A percentile compares a stretch with the other conserved stretches of the same genome.
Conservation (phyloP, 2,113 vertebrate species). For the Thymallus thymallus region DNA sequence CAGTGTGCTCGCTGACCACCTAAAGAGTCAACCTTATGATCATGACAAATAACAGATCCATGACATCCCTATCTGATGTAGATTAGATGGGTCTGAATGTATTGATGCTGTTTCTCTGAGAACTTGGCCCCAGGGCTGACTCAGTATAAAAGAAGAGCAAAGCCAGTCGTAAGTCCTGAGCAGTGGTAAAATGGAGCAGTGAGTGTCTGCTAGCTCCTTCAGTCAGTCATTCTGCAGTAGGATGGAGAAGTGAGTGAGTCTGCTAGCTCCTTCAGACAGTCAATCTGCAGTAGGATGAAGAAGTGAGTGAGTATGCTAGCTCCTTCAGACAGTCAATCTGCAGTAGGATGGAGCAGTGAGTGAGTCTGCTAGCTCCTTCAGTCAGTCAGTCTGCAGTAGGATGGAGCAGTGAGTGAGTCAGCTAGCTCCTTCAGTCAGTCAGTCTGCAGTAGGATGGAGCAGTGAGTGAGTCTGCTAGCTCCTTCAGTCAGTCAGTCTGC, state of each 20-base stretch:
- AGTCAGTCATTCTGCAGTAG: not conserved
- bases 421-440: conserved; percentile 33
- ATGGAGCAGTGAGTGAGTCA: not conserved
- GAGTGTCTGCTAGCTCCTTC: too few species aligned
- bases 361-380: too few species aligned
- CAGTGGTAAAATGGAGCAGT: too few species aligned
- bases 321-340: not conserved
- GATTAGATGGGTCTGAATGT: conserved; percentile 1
- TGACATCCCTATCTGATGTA: conserved; percentile 29
- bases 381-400: not conserved
- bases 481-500: not conserved
- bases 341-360: not conserved
- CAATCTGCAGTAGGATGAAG: not conserved
- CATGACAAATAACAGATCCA: conserved; percentile 31
- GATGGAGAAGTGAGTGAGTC: not conserved
- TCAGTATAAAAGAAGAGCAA: too few species aligned
- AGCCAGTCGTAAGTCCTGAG: too few species aligned
- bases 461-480: not conserved
- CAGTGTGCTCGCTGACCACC: not conserved
- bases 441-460: not conserved
- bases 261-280: not conserved
- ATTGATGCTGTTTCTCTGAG: too few species aligned
- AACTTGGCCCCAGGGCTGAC: too few species aligned
- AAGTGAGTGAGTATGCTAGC: too few species aligned
- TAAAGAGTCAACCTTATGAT: conserved; percentile 30